Evolutionary conservation across 2,113 vertebrate genomes (phyloP).

Genomic region (Sylvia atricapilla): DNA sequence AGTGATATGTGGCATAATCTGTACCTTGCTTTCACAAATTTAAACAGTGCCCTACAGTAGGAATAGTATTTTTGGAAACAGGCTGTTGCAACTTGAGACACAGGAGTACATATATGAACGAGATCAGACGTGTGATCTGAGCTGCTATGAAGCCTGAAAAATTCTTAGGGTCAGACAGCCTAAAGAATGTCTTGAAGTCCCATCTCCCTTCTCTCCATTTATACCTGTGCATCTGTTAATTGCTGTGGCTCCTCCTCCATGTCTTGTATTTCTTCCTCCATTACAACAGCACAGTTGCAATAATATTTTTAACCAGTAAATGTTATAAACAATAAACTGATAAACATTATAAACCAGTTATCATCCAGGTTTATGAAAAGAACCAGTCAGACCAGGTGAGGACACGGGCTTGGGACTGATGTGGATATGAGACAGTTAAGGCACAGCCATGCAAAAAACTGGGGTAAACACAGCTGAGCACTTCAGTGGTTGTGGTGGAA

Average conservation of each 20-base stretch:
- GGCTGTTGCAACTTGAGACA: background rate
- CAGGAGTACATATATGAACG: rapidly evolving
- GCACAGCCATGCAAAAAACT: background rate
- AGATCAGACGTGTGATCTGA: background rate
- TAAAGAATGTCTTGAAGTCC: background rate
- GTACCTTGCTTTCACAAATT: background rate
- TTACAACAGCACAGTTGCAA: background rate
- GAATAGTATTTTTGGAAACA: background rate
- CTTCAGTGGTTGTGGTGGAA: background rate
- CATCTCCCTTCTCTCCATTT: background rate
- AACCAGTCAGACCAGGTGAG: rapidly evolving
- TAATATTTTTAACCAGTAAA: background rate
- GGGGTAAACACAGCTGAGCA: background rate
- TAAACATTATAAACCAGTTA: background rate
- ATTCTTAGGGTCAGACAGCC: background rate
- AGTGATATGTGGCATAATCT: background rate
- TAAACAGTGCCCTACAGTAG: background rate
- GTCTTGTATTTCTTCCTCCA: background rate
- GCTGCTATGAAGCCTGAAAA: background rate
- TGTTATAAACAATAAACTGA: background rate
- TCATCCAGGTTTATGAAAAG: background rate
- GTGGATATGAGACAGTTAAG: background rate
- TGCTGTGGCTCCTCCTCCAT: background rate
- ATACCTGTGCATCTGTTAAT: background rate
- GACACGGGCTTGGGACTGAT: background rate